A percentile compares a stretch with the other conserved stretches of the same genome.
phyloP scores from a whole-genome alignment of 2,113 vertebrate species.

The Menura novaehollandiae region DNA sequence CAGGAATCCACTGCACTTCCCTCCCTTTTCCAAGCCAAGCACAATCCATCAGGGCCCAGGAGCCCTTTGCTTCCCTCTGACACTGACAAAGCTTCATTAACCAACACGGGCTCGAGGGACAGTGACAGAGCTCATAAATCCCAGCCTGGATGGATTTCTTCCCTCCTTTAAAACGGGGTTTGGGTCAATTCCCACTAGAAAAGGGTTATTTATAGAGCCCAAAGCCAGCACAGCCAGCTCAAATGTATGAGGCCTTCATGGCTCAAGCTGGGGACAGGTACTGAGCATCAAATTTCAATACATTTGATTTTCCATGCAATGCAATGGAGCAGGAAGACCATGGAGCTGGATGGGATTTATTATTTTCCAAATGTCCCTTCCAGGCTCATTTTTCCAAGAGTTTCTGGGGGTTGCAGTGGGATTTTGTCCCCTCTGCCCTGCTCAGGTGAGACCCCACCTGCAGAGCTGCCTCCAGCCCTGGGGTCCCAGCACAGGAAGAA shows the following conservation, averaged over 20 bases:
- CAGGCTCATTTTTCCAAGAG: neutral
- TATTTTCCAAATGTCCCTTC: neutral
- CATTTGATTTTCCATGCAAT: neutral
- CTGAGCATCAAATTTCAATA: neutral
- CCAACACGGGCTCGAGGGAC: neutral
- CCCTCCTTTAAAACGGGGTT: neutral
- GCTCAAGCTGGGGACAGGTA: neutral
- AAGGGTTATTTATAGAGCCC: neutral
- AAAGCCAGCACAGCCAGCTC: neutral
- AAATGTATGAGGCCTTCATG: neutral
- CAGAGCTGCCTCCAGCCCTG: neutral
- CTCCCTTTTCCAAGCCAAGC: neutral
- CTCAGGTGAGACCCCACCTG: neutral
- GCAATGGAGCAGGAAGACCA: neutral
- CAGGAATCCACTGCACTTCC: neutral
- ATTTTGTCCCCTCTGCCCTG: neutral
- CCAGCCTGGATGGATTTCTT: slow-evolving; percentile 9
- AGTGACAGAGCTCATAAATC: slow-evolving; percentile 1
- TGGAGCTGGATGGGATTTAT: neutral
- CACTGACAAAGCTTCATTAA: slow-evolving; percentile 19
- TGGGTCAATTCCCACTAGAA: slow-evolving; percentile 12
- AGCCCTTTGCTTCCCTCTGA: neutral
- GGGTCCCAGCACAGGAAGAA: neutral
- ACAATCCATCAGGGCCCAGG: neutral
- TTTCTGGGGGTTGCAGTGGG: neutral